phyloP scores from a whole-genome alignment of 2,113 vertebrate genomes.

The Vireo altiloquus region DNA sequence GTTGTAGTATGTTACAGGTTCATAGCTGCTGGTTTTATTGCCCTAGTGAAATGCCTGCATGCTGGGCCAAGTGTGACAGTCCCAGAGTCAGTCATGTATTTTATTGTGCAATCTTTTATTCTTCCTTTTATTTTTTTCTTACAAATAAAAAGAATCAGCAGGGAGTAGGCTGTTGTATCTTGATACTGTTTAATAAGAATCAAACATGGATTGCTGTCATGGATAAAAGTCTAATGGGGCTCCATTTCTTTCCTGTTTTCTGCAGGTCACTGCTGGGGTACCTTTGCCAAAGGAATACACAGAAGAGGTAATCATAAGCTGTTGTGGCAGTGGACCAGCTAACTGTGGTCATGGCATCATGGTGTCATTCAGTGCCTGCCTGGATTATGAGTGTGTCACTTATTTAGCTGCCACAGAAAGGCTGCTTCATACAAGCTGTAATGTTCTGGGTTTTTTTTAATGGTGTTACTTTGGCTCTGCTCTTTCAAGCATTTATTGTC shows the following conservation, averaged over 20 bases:
- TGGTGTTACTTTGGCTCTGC: not conserved
- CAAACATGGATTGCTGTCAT: rapidly evolving
- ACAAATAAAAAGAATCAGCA: not conserved
- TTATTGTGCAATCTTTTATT: not conserved
- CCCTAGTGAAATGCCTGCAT: not conserved
- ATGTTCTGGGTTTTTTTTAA: not conserved
- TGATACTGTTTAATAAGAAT: not conserved
- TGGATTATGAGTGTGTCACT: not conserved
- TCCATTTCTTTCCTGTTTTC: not conserved
- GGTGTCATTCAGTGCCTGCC: not conserved
- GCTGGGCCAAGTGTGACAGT: not conserved
- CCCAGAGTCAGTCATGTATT: not conserved
- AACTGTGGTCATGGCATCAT: not conserved
- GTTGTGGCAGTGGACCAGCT: not conserved
- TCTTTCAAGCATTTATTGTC: not conserved
- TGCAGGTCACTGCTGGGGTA: constrained; percentile 90
- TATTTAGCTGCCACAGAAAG: not conserved
- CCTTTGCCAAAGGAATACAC: constrained; percentile 90
- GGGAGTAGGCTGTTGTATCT: not conserved
- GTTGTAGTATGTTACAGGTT: not conserved
- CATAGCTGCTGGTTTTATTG: not conserved
- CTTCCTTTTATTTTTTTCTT: not conserved
- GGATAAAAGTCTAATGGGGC: not conserved
- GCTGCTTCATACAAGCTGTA: not conserved
- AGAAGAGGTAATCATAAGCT: constrained; percentile 83